Evolutionary conservation across 2,888 invertebrate genomes (phyloP).

Genomic region (Cyaniris semiargus): DNA sequence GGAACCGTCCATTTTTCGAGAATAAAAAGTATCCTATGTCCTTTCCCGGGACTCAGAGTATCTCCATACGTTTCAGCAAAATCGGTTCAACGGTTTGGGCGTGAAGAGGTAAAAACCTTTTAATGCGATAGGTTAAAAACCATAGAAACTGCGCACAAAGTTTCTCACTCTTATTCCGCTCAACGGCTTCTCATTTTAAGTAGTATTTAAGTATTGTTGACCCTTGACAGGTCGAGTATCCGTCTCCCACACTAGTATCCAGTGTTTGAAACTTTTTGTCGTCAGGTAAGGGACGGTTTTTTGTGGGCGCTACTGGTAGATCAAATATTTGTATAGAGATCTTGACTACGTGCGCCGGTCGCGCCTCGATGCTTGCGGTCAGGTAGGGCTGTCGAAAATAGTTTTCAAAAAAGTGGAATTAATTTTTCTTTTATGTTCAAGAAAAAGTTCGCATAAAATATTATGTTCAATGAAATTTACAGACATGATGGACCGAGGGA

Average conservation of each 20-base stretch:
- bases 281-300: constrained; percentile 31
- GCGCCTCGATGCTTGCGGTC: constrained; percentile 49
- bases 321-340: constrained; percentile 66
- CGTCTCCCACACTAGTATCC: constrained; percentile 1
- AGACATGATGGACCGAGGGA: too few relatives aligned
- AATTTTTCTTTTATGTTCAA: too few relatives aligned
- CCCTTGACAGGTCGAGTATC: constrained; percentile 16
- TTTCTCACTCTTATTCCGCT: not conserved
- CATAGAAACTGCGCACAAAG: not conserved
- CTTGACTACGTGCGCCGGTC: constrained; percentile 48
- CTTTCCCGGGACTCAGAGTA: too few relatives aligned
- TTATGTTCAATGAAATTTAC: too few relatives aligned
- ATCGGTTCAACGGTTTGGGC: too few relatives aligned
- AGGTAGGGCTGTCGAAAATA: constrained; percentile 34
- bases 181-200: not conserved
- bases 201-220: not conserved
- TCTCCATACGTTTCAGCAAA: too few relatives aligned
- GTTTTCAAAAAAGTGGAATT: not conserved
- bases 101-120: too few relatives aligned
- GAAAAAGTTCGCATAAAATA: too few relatives aligned
- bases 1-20: too few relatives aligned
- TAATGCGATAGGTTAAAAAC: too few relatives aligned
- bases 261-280: constrained; percentile 5
- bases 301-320: constrained; percentile 49
- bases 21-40: too few relatives aligned